Conservation (phyloP, 2,888 invertebrate genomes). For the Zelleria hepariella region DNA sequence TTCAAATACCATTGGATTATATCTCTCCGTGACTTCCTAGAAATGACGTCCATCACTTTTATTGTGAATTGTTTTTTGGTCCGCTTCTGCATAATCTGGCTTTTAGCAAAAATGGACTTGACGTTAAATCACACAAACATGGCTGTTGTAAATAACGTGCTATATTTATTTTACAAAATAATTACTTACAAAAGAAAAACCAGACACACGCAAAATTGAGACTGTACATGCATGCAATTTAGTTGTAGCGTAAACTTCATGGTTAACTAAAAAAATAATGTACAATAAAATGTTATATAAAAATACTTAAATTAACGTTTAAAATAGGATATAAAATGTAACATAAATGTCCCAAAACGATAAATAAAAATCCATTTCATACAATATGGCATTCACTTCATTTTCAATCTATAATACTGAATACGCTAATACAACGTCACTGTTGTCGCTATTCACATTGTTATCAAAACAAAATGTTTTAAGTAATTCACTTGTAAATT, state of each 20-base stretch:
- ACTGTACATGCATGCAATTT: slow-evolving; percentile 67
- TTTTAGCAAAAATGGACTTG: background rate
- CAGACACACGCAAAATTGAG: slow-evolving; percentile 54
- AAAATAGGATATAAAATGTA: slow-evolving; percentile 39
- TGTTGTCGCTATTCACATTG: slow-evolving; percentile 44
- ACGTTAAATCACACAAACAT: background rate
- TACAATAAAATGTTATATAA: slow-evolving; percentile 48
- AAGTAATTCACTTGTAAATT: background rate
- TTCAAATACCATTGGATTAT: too few species aligned
- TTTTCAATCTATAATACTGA: slow-evolving; percentile 64
- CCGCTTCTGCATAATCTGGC: too few species aligned
- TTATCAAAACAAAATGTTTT: background rate
- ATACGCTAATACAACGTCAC: slow-evolving; percentile 67
- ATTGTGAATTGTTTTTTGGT: too few species aligned
- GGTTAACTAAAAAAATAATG: slow-evolving; percentile 47
- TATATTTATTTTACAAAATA: slow-evolving; percentile 72
- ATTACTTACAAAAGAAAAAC: slow-evolving; percentile 67
- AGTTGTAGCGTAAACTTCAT: slow-evolving; percentile 43
- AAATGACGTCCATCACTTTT: too few species aligned
- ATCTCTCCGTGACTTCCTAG: too few species aligned
- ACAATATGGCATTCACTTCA: slow-evolving; percentile 56
- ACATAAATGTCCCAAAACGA: slow-evolving; percentile 27
- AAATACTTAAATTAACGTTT: slow-evolving; percentile 47
- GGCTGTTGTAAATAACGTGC: slow-evolving; percentile 68
- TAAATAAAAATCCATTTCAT: slow-evolving; percentile 55